Evolutionary conservation across 1,140 invertebrate species (phyloP).

Genomic region (Nymphalis io): DNA sequence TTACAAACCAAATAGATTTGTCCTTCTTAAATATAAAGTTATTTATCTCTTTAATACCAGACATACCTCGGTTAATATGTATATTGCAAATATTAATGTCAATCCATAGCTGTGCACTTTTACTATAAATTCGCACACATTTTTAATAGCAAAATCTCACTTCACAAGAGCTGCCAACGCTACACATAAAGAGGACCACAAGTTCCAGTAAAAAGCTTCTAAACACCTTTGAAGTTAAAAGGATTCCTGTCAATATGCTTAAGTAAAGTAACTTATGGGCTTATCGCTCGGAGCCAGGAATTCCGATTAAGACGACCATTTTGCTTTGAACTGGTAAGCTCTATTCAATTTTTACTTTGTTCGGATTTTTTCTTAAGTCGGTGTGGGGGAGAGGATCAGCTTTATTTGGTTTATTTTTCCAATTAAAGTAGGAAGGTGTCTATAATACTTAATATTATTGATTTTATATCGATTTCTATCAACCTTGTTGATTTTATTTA

Average conservation of each 20-base stretch:
- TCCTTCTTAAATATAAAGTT: too few relatives aligned
- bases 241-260: slow-evolving; percentile 27
- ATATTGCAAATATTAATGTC: too few relatives aligned
- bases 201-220: neutral
- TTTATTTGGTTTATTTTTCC: slow-evolving; percentile 14
- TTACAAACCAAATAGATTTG: too few relatives aligned
- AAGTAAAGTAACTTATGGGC: slow-evolving; percentile 34
- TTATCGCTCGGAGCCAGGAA: slow-evolving; percentile 24
- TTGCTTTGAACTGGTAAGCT: slow-evolving; percentile 23
- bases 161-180: neutral
- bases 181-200: neutral
- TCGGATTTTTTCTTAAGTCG: slow-evolving; percentile 19
- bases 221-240: slow-evolving; percentile 23
- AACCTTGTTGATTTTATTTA: too few relatives aligned
- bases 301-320: slow-evolving; percentile 26
- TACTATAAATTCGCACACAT: neutral
- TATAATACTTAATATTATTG: too few relatives aligned
- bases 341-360: slow-evolving; percentile 21
- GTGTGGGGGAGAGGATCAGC: slow-evolving; percentile 1
- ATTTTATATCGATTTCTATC: too few relatives aligned
- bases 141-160: neutral
- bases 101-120: too few relatives aligned
- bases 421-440: neutral
- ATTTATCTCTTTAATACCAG: too few relatives aligned
- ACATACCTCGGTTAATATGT: too few relatives aligned